A percentile compares a stretch with the other conserved stretches of the same genome.
phyloP scores from a whole-genome alignment of 1,140 invertebrate species.

The Heliconius hermathena region DNA sequence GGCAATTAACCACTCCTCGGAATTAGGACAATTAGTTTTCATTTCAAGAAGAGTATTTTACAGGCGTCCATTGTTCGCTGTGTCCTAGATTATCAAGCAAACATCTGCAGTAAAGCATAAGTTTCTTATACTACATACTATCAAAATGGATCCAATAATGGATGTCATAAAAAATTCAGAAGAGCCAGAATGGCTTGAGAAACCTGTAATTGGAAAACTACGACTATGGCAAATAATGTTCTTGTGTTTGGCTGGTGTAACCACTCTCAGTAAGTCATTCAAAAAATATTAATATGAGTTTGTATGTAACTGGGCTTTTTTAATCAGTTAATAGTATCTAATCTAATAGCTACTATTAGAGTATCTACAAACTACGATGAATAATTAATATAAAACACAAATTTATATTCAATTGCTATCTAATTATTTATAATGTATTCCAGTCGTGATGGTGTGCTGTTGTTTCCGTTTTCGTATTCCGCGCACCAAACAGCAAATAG shows the following conservation, averaged over 20 bases:
- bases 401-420: slow-evolving; percentile 6
- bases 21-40: slow-evolving; percentile 72
- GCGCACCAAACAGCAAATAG: slow-evolving; percentile 95
- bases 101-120: not conserved
- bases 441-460: slow-evolving; percentile 91
- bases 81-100: slow-evolving; percentile 43
- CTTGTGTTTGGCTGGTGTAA: slow-evolving; percentile 82
- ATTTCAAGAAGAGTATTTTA: slow-evolving; percentile 53
- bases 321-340: not conserved
- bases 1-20: slow-evolving; percentile 72
- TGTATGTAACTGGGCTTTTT: not conserved
- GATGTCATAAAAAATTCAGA: slow-evolving; percentile 73
- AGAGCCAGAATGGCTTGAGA: slow-evolving; percentile 84
- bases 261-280: slow-evolving; percentile 80
- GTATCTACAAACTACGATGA: not conserved
- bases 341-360: not conserved
- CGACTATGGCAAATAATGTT: slow-evolving; percentile 86
- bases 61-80: slow-evolving; percentile 43
- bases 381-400: not conserved
- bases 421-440: slow-evolving; percentile 16
- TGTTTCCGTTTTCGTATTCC: slow-evolving; percentile 93
- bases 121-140: slow-evolving; percentile 11
- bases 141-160: slow-evolving; percentile 63
- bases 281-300: not conserved
- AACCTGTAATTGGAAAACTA: slow-evolving; percentile 80